These are phyloP conservation scores for Drosophila littoralis DNA, from an alignment of 1,140 invertebrate species.

Conservation along the genomic window DNA sequence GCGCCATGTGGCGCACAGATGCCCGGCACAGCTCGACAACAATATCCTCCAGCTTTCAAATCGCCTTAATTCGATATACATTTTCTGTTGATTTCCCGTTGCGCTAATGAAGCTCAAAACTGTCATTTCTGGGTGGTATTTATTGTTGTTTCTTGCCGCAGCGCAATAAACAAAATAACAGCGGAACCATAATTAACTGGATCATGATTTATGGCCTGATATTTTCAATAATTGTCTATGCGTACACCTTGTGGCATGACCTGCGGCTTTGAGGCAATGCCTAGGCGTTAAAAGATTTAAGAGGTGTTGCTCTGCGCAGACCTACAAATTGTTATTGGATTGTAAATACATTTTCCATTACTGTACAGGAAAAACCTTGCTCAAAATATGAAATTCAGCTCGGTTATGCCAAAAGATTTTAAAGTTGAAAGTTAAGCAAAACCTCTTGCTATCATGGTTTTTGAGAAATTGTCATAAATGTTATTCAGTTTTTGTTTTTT, in stretches of 20 bases:
- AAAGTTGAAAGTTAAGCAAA: no score
- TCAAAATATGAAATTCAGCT: no score
- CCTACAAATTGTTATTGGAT: not conserved
- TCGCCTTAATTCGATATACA: slow-evolving; percentile 3
- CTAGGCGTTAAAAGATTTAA: not conserved
- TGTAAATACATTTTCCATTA: no score
- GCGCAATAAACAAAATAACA: slow-evolving; percentile 56
- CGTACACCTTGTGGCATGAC: slow-evolving; percentile 23
- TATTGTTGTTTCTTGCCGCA: slow-evolving; percentile 51
- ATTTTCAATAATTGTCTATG: not conserved
- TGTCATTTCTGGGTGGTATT: slow-evolving; percentile 53
- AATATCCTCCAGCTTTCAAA: slow-evolving; percentile 15
- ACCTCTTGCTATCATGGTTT: no score
- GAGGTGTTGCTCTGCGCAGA: not conserved
- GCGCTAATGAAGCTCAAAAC: slow-evolving; percentile 16
- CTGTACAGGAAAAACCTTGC: no score
- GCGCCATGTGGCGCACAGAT: slow-evolving; percentile 68
- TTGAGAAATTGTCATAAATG: no score
- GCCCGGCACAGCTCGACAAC: slow-evolving; percentile 17
- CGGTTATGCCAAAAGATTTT: no score
- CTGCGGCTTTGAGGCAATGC: not conserved
- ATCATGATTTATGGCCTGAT: slow-evolving; percentile 22
- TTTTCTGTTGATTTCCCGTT: slow-evolving; percentile 7
- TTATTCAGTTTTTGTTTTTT: no score
- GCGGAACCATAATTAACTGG: slow-evolving; percentile 23